A percentile compares a stretch with the other conserved stretches of the same genome.
phyloP scores from a whole-genome alignment of 2,113 vertebrate genomes.

The human region DNA sequence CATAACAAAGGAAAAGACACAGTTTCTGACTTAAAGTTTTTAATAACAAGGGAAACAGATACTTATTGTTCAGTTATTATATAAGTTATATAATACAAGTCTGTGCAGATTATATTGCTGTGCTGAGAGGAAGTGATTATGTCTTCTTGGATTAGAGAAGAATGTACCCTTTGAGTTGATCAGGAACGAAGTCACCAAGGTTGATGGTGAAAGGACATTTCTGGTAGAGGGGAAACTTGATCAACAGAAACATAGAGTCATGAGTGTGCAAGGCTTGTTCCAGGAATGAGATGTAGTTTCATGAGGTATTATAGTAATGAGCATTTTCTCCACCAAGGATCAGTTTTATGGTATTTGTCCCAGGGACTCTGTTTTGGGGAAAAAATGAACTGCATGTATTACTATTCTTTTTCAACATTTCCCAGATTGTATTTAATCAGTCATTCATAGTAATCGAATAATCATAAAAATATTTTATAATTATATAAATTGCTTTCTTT shows the following conservation, averaged over 20 bases:
- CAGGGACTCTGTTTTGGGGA: background rate
- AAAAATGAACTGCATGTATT: background rate
- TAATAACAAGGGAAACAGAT: constrained; percentile 1
- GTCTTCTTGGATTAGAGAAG: background rate
- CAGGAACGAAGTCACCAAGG: background rate
- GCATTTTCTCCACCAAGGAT: background rate
- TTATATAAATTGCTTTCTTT: background rate
- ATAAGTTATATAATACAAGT: constrained; percentile 23
- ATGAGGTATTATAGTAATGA: background rate
- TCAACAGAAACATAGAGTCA: background rate
- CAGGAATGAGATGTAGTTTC: background rate
- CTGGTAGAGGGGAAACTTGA: background rate
- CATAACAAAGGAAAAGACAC: background rate
- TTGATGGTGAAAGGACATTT: background rate
- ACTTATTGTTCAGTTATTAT: constrained; percentile 36
- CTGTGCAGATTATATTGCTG: background rate
- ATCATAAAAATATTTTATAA: constrained; percentile 14
- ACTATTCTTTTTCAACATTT: background rate
- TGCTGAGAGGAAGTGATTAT: constrained; percentile 9
- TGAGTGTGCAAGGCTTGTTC: background rate
- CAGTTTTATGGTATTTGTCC: background rate
- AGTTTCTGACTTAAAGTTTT: constrained; percentile 40
- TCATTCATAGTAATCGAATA: background rate
- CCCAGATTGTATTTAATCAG: background rate
- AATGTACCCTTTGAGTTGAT: constrained; percentile 22